Base-by-base conservation (phyloP, 2,797 vertebrate genomes). In the Tauraco hartlaubi region DNA sequence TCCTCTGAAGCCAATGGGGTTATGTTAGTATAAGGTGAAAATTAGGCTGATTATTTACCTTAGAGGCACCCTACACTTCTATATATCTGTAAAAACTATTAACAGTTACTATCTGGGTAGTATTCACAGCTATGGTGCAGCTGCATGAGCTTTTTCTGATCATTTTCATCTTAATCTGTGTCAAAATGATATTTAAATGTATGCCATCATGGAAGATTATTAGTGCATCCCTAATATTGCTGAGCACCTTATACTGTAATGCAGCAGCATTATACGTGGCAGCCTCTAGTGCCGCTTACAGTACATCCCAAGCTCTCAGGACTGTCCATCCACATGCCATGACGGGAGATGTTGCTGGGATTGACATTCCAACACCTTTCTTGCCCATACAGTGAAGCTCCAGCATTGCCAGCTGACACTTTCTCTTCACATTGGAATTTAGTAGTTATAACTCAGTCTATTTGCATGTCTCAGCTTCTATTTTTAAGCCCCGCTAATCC, bases 331-430 rank as follows among this genome's bases (percentile, higher is more conserved):
- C 72, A 75, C 85, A 39, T 92, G 87, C 82, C 33, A 69, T 82
- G 96, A 62, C 6, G 20, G 80, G 90, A 95, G 77, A 71, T 67
- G 90, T 64, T 79, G 52, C 86, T 90, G 90, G 78, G 90, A 95
- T 83, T 96, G 96, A 89, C 94, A 96, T 97, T 95, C 93, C 94
- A 94, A 87, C 92, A 96, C 85, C 67, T 86, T 94, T 91, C 96
- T 94, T 96, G 95, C 72, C 71, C 72, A 90, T 87, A 81, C 86
- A 94, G 94, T 5, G 1, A 89, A 95, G 95, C 75, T 92, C 85
- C 84, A 92, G 90, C 80, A 63, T 75, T 95, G 89, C 94, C 97
- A 97, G 93, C 95, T 97, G 97, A 95, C 96, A 94, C 88, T 90
- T 88, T 92, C 87, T 94, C 93, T 81, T 94, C 73, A 63, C 9